Evolutionary conservation across 2,797 vertebrate genomes (phyloP).

Genomic region (Microctenopoma lineatum): DNA sequence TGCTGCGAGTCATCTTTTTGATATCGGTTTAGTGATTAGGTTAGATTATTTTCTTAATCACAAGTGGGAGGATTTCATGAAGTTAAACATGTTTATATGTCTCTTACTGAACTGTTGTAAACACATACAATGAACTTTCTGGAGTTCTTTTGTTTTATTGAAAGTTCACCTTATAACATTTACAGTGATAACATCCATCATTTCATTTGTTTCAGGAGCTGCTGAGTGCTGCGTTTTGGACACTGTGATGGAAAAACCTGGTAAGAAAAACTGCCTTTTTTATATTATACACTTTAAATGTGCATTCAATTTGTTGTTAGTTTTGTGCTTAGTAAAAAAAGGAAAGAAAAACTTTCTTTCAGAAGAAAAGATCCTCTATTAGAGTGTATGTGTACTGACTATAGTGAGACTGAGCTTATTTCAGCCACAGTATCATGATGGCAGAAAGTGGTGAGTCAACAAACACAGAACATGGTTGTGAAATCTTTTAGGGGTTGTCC

Average conservation of each 20-base stretch:
- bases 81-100: no score
- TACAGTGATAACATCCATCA: not conserved
- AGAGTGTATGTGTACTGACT: not conserved
- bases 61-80: not conserved
- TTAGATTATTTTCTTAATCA: not conserved
- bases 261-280: conserved; percentile 54
- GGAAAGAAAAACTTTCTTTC: not conserved
- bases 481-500: conserved; percentile 33
- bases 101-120: not conserved
- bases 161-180: not conserved
- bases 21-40: not conserved
- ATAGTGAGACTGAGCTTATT: conserved; percentile 6
- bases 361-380: not conserved
- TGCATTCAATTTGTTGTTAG: not conserved
- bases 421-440: conserved; percentile 41
- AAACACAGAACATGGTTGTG: not conserved
- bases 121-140: not conserved
- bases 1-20: no score
- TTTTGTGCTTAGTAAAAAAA: not conserved
- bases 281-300: not conserved
- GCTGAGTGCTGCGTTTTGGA: conserved; percentile 50
- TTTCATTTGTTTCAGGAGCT: conserved; percentile 60
- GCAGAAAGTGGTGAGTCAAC: conserved; percentile 54
- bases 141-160: not conserved
- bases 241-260: conserved; percentile 76